Base-by-base conservation (phyloP, 2,888 invertebrate genomes). In the Limnephilus lunatus region DNA sequence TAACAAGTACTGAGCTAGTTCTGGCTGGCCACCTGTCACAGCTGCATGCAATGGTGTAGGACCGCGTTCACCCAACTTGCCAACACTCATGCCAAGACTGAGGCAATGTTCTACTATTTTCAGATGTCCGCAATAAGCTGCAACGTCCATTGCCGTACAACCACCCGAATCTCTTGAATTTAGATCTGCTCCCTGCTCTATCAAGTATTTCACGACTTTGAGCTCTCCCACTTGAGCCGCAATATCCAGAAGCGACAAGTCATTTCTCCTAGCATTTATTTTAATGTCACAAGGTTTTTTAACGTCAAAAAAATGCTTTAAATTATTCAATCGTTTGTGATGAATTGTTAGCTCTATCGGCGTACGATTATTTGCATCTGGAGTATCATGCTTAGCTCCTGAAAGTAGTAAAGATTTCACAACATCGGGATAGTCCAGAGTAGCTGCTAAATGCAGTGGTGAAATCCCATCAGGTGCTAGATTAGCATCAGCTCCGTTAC, bases 181-280 rank as follows among this genome's bases (percentile, higher is more conserved):
- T 68, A 88, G 9, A 88, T 88, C 88, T 15, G 88, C 88, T 31
- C 80, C 88, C 35, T 32, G 68, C 11, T 88, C 15, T 32, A 80
- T 25, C 32, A 88, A 80, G 32, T 32, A 88, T 35, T 88, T 35
- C 14, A 88, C 15, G 14, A 32, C 31, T 68, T 53, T 15, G 12
- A 68, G 25, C 7, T 32, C 30, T 25, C 80, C 88, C 15, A 32
- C 12, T 19, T 31, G 30, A 68, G 68, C 68, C 4, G 88, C 88
- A 30, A 88, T 25, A 80, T 88, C 68, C 3, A 88, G 31, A 30
- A 32, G 15, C n/a, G 88, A 68, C 32, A 32, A 88, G 3, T 88
- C 35, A 32, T 32, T 32, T 25, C 35, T 80, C 68, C 30, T 31
- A 32, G 31, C 31, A 9, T 88, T 88, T 19, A 88, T 32, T 68